phyloP scores from a whole-genome alignment of 2,888 invertebrate species.

The Capitulum mitella region DNA sequence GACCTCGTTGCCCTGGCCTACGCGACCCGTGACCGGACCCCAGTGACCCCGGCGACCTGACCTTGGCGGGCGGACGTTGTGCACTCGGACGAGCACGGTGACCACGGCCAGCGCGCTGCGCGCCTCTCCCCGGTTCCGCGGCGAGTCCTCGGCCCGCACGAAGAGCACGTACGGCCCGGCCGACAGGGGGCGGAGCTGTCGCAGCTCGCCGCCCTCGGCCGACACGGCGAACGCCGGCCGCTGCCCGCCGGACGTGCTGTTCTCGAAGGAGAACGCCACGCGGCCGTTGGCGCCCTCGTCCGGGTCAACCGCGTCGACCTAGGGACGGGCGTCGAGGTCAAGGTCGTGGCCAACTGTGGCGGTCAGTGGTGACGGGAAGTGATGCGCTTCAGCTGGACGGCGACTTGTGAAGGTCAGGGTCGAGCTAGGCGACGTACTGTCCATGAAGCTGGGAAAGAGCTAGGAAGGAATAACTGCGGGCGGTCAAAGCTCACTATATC shows the following conservation, averaged over 20 bases:
- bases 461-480: too few relatives aligned
- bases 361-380: too few relatives aligned
- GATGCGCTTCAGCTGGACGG: too few relatives aligned
- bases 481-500: too few relatives aligned
- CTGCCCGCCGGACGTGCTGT: constrained; percentile 36
- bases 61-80: background rate
- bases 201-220: background rate
- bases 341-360: too few relatives aligned
- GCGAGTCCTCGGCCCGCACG: constrained; percentile 75
- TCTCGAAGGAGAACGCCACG: constrained; percentile 64
- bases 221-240: constrained; percentile 23
- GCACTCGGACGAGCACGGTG: constrained; percentile 23
- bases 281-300: constrained; percentile 70
- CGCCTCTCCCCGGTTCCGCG: constrained; percentile 72
- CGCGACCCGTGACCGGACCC: background rate
- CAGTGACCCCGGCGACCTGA: background rate
- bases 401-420: too few relatives aligned
- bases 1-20: too few relatives aligned
- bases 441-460: too few relatives aligned
- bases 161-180: constrained; percentile 54
- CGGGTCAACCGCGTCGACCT: constrained; percentile 70
- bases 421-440: too few relatives aligned
- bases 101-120: constrained; percentile 77
- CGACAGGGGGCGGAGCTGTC: constrained; percentile 20
- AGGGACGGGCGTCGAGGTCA: too few relatives aligned